These are phyloP conservation scores for Emmelina monodactyla DNA, from an alignment of 2,888 invertebrate genomes.

Conservation along the genomic window DNA sequence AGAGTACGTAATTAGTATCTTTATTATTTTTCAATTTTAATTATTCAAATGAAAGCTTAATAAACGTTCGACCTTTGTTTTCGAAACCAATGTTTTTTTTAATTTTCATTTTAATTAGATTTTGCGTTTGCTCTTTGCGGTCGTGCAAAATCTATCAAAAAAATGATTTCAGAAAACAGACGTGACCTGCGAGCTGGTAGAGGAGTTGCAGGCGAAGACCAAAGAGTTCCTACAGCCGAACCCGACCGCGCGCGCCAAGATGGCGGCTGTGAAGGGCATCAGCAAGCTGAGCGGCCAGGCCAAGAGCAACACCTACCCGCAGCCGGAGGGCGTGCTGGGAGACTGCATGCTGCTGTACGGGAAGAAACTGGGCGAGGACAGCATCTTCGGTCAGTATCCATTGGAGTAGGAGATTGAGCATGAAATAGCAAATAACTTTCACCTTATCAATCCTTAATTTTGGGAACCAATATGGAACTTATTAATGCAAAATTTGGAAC, in stretches of 20 bases:
- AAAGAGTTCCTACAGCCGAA: constrained; percentile 99
- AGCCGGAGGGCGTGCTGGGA: constrained; percentile 96
- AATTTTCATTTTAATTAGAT: too few species aligned
- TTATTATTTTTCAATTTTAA: not conserved
- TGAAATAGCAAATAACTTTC: too few species aligned
- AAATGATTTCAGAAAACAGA: constrained; percentile 98
- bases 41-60: too few species aligned
- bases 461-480: too few species aligned
- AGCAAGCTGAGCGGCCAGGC: constrained; percentile 97
- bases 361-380: constrained; percentile 94
- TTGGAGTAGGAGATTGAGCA: too few species aligned
- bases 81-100: too few species aligned
- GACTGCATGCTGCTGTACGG: constrained; percentile 97
- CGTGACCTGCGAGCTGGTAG: constrained; percentile 95
- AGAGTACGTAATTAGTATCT: constrained; percentile 72
- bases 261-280: constrained; percentile 94
- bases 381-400: constrained; percentile 78
- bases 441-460: too few species aligned
- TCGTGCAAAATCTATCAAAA: too few species aligned
- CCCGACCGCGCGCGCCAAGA: constrained; percentile 93
- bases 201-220: constrained; percentile 95
- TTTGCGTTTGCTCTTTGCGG: too few species aligned
- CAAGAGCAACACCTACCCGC: constrained; percentile 97
- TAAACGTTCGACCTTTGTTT: too few species aligned
- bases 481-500: too few species aligned